Conservation (phyloP, 2,113 vertebrate genomes). For the Hirundichthys speculiger region DNA sequence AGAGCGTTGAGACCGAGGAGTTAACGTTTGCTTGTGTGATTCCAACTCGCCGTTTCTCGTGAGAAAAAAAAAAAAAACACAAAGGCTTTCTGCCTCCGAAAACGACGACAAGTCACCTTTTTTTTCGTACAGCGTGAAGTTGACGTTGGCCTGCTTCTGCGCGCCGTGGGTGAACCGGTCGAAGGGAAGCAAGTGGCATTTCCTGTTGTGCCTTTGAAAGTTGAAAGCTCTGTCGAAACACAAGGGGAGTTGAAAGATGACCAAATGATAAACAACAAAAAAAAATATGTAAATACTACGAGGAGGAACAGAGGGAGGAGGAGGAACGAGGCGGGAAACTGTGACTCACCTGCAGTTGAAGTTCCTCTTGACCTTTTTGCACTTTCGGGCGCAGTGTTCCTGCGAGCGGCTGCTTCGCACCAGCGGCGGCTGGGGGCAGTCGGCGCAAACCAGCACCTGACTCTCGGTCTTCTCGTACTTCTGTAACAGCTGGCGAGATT, state of each 20-base stretch:
- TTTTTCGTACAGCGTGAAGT: slow-evolving; percentile 93
- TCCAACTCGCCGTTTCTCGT: slow-evolving; percentile 23
- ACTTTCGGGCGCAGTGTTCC: slow-evolving; percentile 77
- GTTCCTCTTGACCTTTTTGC: slow-evolving; percentile 73
- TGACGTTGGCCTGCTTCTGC: slow-evolving; percentile 85
- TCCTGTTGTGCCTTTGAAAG: slow-evolving; percentile 79
- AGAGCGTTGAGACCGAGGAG: slow-evolving; percentile 9
- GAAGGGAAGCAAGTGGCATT: slow-evolving; percentile 93
- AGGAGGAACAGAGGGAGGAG: background rate
- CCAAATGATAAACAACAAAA: slow-evolving; percentile 40
- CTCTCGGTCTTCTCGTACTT: slow-evolving; percentile 77
- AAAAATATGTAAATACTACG: slow-evolving; percentile 58
- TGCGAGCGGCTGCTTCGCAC: slow-evolving; percentile 58
- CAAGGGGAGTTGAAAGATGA: slow-evolving; percentile 55
- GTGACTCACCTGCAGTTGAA: slow-evolving; percentile 74
- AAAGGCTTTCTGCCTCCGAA: background rate
- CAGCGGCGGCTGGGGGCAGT: slow-evolving; percentile 59
- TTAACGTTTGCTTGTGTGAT: background rate
- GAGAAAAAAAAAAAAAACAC: slow-evolving; percentile 13
- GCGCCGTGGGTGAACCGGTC: slow-evolving; percentile 90
- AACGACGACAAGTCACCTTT: slow-evolving; percentile 86
- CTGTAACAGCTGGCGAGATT: slow-evolving; percentile 69
- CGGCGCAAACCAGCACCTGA: slow-evolving; percentile 69
- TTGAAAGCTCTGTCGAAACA: slow-evolving; percentile 78
- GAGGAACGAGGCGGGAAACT: background rate